phyloP scores from a whole-genome alignment of 1,140 invertebrate species.

The Probaryconus sp. region DNA sequence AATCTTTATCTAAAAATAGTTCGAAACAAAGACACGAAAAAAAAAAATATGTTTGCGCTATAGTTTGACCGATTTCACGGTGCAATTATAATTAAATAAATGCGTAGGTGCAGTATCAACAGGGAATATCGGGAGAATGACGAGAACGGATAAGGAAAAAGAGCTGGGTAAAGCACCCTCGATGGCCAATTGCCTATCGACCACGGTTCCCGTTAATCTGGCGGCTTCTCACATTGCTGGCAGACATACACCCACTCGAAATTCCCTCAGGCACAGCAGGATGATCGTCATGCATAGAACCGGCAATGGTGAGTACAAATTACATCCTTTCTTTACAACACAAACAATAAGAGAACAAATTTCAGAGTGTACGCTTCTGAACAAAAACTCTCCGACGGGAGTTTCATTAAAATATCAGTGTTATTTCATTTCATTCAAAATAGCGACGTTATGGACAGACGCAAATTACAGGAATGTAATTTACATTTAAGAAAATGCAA shows the following conservation, averaged over 20 bases:
- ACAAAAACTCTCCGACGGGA: neutral
- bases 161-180: conserved; percentile 75
- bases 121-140: conserved; percentile 69
- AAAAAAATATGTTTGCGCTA: too few species aligned
- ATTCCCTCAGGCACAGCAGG: conserved; percentile 83
- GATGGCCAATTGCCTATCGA: conserved; percentile 80
- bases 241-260: conserved; percentile 84
- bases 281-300: conserved; percentile 83
- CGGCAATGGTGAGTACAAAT: conserved; percentile 77
- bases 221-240: conserved; percentile 81
- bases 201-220: conserved; percentile 85
- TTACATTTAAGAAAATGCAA: too few species aligned
- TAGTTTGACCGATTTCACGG: too few species aligned
- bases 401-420: too few species aligned
- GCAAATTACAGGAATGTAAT: too few species aligned
- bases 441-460: too few species aligned
- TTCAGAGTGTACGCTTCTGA: neutral
- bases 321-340: neutral
- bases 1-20: too few species aligned
- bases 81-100: neutral
- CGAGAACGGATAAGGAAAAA: conserved; percentile 66
- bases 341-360: neutral
- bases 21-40: too few species aligned
- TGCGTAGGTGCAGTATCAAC: conserved; percentile 68
- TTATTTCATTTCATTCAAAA: too few species aligned